Conservation (phyloP, 2,797 vertebrate genomes). For the Sebastes kiyomatsui region DNA sequence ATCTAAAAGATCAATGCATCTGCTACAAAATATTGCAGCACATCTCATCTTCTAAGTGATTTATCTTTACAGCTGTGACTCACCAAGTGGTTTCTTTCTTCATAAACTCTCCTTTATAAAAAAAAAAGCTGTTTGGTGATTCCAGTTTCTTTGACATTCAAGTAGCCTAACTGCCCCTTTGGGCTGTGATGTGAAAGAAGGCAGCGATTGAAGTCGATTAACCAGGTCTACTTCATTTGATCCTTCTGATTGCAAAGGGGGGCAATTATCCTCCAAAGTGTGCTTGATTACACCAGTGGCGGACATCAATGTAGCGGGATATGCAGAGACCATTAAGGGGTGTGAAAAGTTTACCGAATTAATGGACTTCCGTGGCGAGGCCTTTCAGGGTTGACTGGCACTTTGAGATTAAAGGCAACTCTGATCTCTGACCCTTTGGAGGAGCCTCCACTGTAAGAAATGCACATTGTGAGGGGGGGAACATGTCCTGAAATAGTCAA, state of each 20-base stretch:
- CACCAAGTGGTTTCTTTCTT: background rate
- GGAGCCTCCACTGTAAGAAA: constrained; percentile 22
- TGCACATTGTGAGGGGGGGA: background rate
- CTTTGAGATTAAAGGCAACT: constrained; percentile 80
- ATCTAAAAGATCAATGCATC: background rate
- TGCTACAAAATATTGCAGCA: background rate
- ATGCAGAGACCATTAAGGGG: constrained; percentile 77
- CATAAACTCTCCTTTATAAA: background rate
- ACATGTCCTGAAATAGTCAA: background rate
- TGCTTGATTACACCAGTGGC: constrained; percentile 76
- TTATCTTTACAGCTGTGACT: background rate
- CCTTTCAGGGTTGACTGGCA: constrained; percentile 81
- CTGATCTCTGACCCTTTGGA: constrained; percentile 60
- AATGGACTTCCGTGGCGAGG: constrained; percentile 81
- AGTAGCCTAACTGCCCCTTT: constrained; percentile 61
- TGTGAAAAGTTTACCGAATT: constrained; percentile 84
- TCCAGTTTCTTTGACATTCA: constrained; percentile 69
- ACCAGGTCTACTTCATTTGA: constrained; percentile 76
- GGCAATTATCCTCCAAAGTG: constrained; percentile 80
- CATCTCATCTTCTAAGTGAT: background rate
- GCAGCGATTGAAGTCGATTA: constrained; percentile 80
- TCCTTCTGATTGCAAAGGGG: constrained; percentile 76
- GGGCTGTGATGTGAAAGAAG: constrained; percentile 55
- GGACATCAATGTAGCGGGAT: constrained; percentile 80
- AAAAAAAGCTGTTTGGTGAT: constrained; percentile 42